Evolutionary conservation across 2,797 vertebrate species (phyloP).

Genomic region (Gambusia yucatana): DNA sequence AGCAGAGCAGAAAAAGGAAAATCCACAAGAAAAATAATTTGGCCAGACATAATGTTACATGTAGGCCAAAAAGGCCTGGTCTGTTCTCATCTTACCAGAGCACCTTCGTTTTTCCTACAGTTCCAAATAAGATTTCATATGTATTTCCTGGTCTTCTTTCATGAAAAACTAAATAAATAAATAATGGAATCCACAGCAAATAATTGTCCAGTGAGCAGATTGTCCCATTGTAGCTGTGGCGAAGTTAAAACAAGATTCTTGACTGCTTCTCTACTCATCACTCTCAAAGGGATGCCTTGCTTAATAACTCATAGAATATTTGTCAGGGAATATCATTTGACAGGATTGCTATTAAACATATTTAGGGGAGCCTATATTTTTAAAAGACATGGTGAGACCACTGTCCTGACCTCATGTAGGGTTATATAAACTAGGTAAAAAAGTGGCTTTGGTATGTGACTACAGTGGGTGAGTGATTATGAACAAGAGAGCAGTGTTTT

Average conservation of each 20-base stretch:
- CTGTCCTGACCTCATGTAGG: background rate
- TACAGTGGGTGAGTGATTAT: conserved; percentile 36
- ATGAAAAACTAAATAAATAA: background rate
- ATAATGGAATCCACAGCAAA: background rate
- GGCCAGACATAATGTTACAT: background rate
- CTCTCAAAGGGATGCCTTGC: background rate
- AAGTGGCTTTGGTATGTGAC: conserved; percentile 41
- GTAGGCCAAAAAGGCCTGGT: background rate
- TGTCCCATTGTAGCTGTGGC: background rate
- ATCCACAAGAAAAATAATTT: background rate
- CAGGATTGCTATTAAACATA: conserved; percentile 6
- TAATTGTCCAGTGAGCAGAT: background rate
- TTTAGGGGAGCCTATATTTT: background rate
- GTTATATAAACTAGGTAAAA: conserved; percentile 27
- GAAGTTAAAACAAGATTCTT: background rate
- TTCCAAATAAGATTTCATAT: background rate
- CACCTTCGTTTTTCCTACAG: background rate
- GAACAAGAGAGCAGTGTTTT: conserved; percentile 72
- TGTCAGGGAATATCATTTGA: conserved; percentile 13
- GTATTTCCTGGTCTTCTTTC: background rate
- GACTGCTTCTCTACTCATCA: background rate
- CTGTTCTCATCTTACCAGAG: background rate
- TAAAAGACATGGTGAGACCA: background rate
- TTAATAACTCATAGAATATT: background rate
- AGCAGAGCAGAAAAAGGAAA: background rate